Base-by-base conservation (phyloP, 2,113 vertebrate species). In the Cephalopterus ornatus region DNA sequence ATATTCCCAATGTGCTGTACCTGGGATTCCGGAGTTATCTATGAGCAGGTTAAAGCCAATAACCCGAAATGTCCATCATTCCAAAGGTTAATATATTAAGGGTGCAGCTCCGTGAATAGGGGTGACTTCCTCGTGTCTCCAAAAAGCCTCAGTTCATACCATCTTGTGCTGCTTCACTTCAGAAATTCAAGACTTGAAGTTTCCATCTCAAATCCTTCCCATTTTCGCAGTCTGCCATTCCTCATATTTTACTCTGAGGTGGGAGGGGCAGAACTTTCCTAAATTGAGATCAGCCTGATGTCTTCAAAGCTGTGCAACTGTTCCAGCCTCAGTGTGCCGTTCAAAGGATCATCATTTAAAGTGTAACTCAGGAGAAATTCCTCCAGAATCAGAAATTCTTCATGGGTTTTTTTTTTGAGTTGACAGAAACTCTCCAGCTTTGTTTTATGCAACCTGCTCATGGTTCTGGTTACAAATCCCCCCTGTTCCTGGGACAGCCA, bases 251-350 rank as follows among this genome's bases (percentile, higher is more conserved):
- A 21, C 59, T 80, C 53, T 0, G 56, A 56, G 35, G 80, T 66
- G 65, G 84, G 84, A 94, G 52, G 59, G 70, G 77, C 61, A 87
- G 92, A 81, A 41, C 73, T 91, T 67, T 44, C 77, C 89, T 74
- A 80, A 94, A 80, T 9, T n/a, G 77, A 77, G 89, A 86, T 84
- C 68, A 73, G 55, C 68, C 84, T 74, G 84, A 62, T 78, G 81
- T 33, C 46, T 85, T 44, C 21, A 78, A 92, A 89, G 67, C 85
- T 39, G 47, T 91, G 77, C 78, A 27, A 55, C 66, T 35, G 20
- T 32, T 88, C 66, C 56, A 79, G 62, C 70, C 78, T n/a, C 14
- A 16, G 32, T 0, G 4, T 8, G 71, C 39, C 49, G 19, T 32
- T 2, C 2, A 14, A 37, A 41, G 63, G 72, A 44, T 70, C 47